These are phyloP conservation scores for Sinopyrophorus schimmeli DNA, from an alignment of 2,888 invertebrate genomes.

Conservation along the genomic window DNA sequence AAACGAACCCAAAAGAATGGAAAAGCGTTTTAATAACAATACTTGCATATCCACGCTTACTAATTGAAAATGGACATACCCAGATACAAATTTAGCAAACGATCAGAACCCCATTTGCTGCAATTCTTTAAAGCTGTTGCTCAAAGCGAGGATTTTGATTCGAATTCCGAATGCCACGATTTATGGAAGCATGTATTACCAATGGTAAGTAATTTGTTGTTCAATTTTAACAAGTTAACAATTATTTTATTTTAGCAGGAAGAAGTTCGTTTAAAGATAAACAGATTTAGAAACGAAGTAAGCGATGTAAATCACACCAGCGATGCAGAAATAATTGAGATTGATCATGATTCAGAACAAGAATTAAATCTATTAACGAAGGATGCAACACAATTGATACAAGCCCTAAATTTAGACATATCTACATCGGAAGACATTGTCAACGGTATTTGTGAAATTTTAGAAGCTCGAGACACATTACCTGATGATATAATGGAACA, in stretches of 20 bases:
- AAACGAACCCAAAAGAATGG: too few species aligned
- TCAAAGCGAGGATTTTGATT: neutral
- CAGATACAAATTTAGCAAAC: slow-evolving; percentile 28
- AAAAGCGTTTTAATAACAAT: too few species aligned
- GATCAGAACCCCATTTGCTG: slow-evolving; percentile 23
- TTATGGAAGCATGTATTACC: slow-evolving; percentile 21
- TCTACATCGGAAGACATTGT: slow-evolving; percentile 20
- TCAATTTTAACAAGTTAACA: too few species aligned
- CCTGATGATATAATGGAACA: slow-evolving; percentile 22
- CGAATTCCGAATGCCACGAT: neutral
- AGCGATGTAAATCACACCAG: neutral
- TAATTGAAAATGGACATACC: slow-evolving; percentile 20
- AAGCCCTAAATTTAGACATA: slow-evolving; percentile 5
- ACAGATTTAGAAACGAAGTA: slow-evolving; percentile 5
- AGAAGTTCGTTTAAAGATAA: slow-evolving; percentile 16
- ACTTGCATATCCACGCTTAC: too few species aligned
- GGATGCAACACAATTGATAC: neutral
- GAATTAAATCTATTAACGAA: slow-evolving; percentile 1
- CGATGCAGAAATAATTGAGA: slow-evolving; percentile 16
- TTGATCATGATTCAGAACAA: slow-evolving; percentile 14
- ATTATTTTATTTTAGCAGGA: neutral
- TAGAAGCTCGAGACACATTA: slow-evolving; percentile 26
- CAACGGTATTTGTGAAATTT: slow-evolving; percentile 19
- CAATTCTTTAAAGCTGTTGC: slow-evolving; percentile 27
- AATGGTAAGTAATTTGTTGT: slow-evolving; percentile 7